phyloP scores from a whole-genome alignment of 2,797 vertebrate genomes.

The Bovichtus variegatus region DNA sequence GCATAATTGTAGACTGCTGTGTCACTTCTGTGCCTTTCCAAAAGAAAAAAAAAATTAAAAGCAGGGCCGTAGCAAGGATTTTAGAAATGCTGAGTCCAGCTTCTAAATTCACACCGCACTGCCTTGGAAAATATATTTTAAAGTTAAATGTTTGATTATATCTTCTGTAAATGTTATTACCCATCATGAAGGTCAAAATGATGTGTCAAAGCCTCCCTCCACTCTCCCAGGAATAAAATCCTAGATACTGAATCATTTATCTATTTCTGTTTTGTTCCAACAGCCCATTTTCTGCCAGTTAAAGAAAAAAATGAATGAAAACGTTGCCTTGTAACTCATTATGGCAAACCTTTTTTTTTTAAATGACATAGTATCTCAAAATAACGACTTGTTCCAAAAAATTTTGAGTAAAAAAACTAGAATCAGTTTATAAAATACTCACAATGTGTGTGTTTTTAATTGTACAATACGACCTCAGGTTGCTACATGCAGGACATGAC shows the following conservation, averaged over 20 bases:
- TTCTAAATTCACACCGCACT: not conserved
- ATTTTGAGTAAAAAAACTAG: not conserved
- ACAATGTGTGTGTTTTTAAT: not conserved
- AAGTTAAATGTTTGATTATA: not conserved
- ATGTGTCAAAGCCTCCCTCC: not conserved
- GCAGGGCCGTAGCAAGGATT: not conserved
- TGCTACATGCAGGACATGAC: not conserved
- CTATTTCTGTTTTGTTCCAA: not conserved
- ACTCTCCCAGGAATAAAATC: not conserved
- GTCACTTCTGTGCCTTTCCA: slow-evolving; percentile 28
- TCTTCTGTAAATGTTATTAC: slow-evolving; percentile 1
- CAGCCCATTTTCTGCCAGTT: no score
- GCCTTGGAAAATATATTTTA: not conserved
- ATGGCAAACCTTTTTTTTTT: no score
- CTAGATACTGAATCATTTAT: not conserved
- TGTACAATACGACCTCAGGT: not conserved
- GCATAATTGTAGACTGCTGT: slow-evolving; percentile 34
- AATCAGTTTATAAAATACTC: not conserved
- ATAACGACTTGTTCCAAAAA: not conserved
- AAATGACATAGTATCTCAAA: no score
- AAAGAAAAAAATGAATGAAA: no score
- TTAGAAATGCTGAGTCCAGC: not conserved
- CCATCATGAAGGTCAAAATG: not conserved
- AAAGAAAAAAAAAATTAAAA: slow-evolving; percentile 24
- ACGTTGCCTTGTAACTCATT: no score